Percentiles rank a stretch among this genome's conserved stretches.
Evolutionary conservation across 2,888 invertebrate genomes (phyloP).

Genomic region (Phengaris arion): DNA sequence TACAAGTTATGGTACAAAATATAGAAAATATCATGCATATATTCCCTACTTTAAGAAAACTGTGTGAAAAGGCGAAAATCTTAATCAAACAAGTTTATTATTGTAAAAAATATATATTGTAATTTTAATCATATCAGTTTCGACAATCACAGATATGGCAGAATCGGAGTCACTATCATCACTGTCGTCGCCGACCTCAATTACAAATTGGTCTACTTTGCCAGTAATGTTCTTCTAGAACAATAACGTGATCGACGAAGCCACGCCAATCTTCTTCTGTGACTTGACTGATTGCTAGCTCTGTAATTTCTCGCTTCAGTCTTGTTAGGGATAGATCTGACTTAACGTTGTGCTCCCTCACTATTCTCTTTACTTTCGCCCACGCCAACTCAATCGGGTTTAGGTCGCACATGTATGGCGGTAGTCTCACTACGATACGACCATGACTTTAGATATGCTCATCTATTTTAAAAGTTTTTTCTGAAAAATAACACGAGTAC

Average conservation of each 20-base stretch:
- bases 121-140: no score
- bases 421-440: slow-evolving; percentile 32
- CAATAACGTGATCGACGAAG: slow-evolving; percentile 35
- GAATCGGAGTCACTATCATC: slow-evolving; percentile 35
- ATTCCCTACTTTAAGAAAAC: no score
- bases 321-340: slow-evolving; percentile 34
- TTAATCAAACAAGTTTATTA: no score
- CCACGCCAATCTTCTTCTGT: slow-evolving; percentile 36
- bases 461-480: slow-evolving; percentile 31
- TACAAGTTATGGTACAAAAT: no score
- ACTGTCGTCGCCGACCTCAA: slow-evolving; percentile 33
- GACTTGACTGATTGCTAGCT: slow-evolving; percentile 30
- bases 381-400: slow-evolving; percentile 38
- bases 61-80: no score
- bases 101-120: no score
- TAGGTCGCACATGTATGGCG: slow-evolving; percentile 37
- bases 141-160: no score
- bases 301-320: slow-evolving; percentile 31
- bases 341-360: slow-evolving; percentile 33
- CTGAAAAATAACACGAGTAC: no score
- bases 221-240: slow-evolving; percentile 31
- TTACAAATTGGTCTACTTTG: slow-evolving; percentile 30
- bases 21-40: no score
- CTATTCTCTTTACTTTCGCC: slow-evolving; percentile 35
- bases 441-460: slow-evolving; percentile 31